These are phyloP conservation scores for Enhydra lutris DNA, from an alignment of 2,113 vertebrate species.

Conservation along the genomic window DNA sequence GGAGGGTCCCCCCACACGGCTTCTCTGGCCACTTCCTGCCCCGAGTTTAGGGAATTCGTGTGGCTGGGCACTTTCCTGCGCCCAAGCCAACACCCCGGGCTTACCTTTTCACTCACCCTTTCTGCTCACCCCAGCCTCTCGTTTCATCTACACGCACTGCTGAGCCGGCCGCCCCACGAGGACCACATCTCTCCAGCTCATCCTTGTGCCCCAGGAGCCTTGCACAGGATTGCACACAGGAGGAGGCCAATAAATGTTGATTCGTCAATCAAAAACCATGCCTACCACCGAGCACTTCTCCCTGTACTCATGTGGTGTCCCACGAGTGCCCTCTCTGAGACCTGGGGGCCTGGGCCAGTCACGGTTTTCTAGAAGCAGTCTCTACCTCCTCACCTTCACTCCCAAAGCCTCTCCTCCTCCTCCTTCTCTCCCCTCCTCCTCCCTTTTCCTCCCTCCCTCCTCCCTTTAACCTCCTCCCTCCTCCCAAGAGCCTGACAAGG, in stretches of 20 bases:
- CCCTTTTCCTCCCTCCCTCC: neutral
- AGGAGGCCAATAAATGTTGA: neutral
- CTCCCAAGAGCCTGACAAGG: neutral
- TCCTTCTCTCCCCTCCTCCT: no score
- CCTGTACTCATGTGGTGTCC: neutral
- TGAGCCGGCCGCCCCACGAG: neutral
- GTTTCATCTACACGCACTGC: no score
- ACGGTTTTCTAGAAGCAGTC: neutral
- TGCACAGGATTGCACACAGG: neutral
- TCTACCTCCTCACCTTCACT: neutral
- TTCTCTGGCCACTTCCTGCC: neutral
- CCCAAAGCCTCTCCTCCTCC: neutral
- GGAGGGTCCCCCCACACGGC: neutral
- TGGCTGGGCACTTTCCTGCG: neutral
- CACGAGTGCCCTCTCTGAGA: accelerated
- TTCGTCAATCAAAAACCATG: neutral
- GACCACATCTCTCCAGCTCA: neutral
- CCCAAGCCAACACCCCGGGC: neutral
- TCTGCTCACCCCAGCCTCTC: neutral
- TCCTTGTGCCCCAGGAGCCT: neutral
- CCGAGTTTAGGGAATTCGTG: neutral
- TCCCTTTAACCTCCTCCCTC: neutral
- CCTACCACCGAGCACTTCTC: neutral
- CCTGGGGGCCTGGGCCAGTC: neutral
- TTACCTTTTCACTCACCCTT: neutral